Conservation (phyloP, 2,888 invertebrate species). For the Ichneumon xanthorius region DNA sequence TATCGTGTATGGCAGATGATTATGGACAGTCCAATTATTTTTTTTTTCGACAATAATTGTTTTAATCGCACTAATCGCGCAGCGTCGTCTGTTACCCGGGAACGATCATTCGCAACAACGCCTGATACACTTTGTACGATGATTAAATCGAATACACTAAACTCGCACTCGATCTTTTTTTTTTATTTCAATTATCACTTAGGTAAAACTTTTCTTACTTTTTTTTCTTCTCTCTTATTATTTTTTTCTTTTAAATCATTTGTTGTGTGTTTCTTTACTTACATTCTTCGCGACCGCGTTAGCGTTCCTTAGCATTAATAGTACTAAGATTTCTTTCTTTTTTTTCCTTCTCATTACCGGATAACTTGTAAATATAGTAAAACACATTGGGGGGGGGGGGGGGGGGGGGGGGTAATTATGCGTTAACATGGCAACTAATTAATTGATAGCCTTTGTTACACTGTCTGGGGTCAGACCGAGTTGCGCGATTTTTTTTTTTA, state of each 20-base stretch:
- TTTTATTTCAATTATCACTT: constrained; percentile 74
- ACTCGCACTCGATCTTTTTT: constrained; percentile 76
- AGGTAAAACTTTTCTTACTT: constrained; percentile 73
- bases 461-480: constrained; percentile 75
- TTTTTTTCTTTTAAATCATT: constrained; percentile 29
- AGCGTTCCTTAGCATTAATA: constrained; percentile 77
- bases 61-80: constrained; percentile 25
- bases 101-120: constrained; percentile 72
- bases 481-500: constrained; percentile 74
- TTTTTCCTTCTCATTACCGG: constrained; percentile 75
- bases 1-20: constrained; percentile 7
- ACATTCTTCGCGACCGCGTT: constrained; percentile 74
- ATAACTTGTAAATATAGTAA: constrained; percentile 80
- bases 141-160: constrained; percentile 78
- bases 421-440: constrained; percentile 76
- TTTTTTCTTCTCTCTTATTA: constrained; percentile 40
- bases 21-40: not conserved
- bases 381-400: constrained; percentile 72
- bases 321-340: constrained; percentile 66
- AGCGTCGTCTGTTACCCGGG: constrained; percentile 45
- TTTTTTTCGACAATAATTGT: not conserved
- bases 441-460: constrained; percentile 78
- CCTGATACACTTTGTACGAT: constrained; percentile 81
- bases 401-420: constrained; percentile 73
- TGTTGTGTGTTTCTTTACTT: constrained; percentile 52